Percentiles rank a stretch among this genome's conserved stretches.
Conservation (phyloP, 2,888 invertebrate genomes). For the Drosophila rellima region DNA sequence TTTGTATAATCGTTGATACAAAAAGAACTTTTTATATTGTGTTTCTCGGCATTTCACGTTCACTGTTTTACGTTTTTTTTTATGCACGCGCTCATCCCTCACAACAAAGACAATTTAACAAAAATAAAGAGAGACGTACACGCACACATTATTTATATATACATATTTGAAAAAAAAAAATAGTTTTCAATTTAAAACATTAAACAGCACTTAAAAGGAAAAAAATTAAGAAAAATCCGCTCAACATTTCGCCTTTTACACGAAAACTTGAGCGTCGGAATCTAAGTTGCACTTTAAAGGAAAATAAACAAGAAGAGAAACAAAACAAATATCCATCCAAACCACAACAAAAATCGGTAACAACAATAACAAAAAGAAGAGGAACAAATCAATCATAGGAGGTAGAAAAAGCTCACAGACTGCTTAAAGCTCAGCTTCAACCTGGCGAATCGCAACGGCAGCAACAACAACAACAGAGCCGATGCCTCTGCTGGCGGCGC, state of each 20-base stretch:
- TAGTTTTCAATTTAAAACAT: constrained; percentile 50
- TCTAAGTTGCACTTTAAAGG: constrained; percentile 60
- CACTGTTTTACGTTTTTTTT: neutral
- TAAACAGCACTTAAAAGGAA: constrained; percentile 42
- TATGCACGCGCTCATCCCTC: neutral
- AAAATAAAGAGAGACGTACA: constrained; percentile 9
- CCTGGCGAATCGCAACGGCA: constrained; percentile 79
- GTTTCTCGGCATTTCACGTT: neutral
- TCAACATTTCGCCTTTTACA: constrained; percentile 77
- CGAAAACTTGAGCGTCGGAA: constrained; percentile 60
- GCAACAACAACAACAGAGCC: constrained; percentile 74
- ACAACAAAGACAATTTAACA: constrained; percentile 4
- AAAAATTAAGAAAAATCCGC: constrained; percentile 44
- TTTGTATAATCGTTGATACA: neutral
- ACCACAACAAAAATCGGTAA: constrained; percentile 28
- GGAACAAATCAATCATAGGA: constrained; percentile 15
- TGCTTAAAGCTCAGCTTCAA: constrained; percentile 66
- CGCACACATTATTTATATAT: constrained; percentile 7
- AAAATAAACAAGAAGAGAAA: constrained; percentile 12
- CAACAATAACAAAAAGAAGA: constrained; percentile 25
- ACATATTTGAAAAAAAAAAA: constrained; percentile 47
- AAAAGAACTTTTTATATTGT: neutral
- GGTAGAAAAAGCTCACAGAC: constrained; percentile 32
- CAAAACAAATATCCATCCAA: constrained; percentile 67
- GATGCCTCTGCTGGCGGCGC: constrained; percentile 70